Evolutionary conservation across 35 echinoderm and acorn worm species (phyloP).

Genomic region (Diadema setosum): DNA sequence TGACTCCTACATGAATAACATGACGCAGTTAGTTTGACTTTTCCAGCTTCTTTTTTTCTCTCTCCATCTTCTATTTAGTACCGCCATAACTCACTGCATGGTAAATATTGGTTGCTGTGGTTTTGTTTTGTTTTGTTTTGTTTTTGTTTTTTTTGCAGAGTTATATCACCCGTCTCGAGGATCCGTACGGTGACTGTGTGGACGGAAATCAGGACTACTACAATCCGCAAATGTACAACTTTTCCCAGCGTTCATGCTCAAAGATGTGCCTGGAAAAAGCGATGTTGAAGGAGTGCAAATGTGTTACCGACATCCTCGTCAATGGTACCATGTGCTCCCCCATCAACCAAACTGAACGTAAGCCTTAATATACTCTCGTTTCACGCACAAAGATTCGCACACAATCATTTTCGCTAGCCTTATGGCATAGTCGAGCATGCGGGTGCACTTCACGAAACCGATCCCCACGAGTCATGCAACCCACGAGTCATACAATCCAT

Average conservation of each 20-base stretch:
- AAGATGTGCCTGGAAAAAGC: slow-evolving; percentile 33
- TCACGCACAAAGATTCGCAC: background rate
- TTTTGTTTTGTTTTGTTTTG: background rate
- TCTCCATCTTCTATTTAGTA: too few species aligned
- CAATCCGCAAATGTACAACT: background rate
- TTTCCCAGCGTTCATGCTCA: slow-evolving; percentile 25
- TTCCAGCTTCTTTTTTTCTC: too few species aligned
- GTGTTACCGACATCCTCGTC: slow-evolving; percentile 47
- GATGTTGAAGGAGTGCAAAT: slow-evolving; percentile 7
- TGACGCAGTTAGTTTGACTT: too few species aligned
- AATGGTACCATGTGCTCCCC: background rate
- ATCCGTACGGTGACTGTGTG: background rate
- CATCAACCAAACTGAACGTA: slow-evolving; percentile 25
- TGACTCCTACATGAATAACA: too few species aligned
- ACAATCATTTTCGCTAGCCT: background rate
- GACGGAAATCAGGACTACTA: background rate
- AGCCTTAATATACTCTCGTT: background rate
- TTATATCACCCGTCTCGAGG: background rate
- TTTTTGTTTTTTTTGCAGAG: background rate
- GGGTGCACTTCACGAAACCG: too few species aligned
- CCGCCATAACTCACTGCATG: too few species aligned
- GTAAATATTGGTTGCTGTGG: background rate
- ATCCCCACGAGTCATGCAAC: too few species aligned
- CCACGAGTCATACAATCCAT: background rate
- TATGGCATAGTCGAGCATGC: background rate